Evolutionary conservation across 2,797 vertebrate species (phyloP).

Genomic region (Kryptolebias ocellatus): DNA sequence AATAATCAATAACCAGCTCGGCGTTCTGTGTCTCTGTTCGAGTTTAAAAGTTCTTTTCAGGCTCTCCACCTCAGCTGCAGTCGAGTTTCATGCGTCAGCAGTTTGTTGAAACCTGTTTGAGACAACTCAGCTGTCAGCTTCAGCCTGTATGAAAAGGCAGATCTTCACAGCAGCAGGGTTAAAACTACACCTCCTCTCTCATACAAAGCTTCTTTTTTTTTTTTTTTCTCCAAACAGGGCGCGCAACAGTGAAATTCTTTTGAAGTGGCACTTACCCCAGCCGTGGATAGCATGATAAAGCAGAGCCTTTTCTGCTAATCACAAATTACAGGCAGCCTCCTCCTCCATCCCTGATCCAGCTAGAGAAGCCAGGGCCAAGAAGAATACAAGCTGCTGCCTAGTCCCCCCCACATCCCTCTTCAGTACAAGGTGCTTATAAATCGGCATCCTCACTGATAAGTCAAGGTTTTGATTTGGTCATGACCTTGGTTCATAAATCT

Average conservation of each 20-base stretch:
- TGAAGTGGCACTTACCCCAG: conserved; percentile 54
- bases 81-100: conserved; percentile 39
- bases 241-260: conserved; percentile 47
- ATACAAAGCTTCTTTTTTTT: conserved; percentile 14
- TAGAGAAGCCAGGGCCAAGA: conserved; percentile 62
- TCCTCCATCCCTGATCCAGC: conserved; percentile 59
- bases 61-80: background rate
- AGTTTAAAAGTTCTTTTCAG: background rate
- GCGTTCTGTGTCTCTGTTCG: background rate
- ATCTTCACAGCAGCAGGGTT: conserved; percentile 18
- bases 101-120: conserved; percentile 28
- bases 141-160: conserved; percentile 24
- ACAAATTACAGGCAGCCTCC: conserved; percentile 75
- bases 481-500: conserved; percentile 86
- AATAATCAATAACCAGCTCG: background rate
- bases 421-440: conserved; percentile 81
- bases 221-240: conserved; percentile 1
- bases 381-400: conserved; percentile 73
- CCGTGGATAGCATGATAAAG: conserved; percentile 63
- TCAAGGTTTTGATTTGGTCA: conserved; percentile 87
- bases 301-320: conserved; percentile 77
- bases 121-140: conserved; percentile 18
- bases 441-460: conserved; percentile 77
- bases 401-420: conserved; percentile 52
- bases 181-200: conserved; percentile 28